A percentile compares a stretch with the other conserved stretches of the same genome.
Evolutionary conservation across 1,140 invertebrate genomes (phyloP).

Genomic region (Agraylea sexmaculata): DNA sequence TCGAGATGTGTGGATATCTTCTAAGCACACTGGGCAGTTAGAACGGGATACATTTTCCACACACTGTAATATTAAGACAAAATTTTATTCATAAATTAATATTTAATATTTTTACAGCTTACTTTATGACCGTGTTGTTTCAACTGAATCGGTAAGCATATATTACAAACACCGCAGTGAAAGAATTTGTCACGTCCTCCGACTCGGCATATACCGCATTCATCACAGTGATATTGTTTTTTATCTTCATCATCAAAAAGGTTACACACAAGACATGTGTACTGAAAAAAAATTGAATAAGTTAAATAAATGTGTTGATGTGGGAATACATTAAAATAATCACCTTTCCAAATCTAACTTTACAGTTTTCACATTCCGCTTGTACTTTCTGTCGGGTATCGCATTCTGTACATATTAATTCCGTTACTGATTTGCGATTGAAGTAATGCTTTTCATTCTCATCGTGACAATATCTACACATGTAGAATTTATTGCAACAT

Average conservation of each 20-base stretch:
- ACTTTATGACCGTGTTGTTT: conserved; percentile 68
- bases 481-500: conserved; percentile 78
- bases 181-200: conserved; percentile 77
- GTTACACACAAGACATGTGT: conserved; percentile 76
- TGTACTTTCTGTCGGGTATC: conserved; percentile 69
- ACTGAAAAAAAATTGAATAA: conserved; percentile 41
- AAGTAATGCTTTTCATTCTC: conserved; percentile 72
- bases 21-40: conserved; percentile 77
- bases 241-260: conserved; percentile 84
- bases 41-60: conserved; percentile 75
- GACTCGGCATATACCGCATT: conserved; percentile 78
- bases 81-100: neutral
- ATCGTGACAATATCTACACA: conserved; percentile 81
- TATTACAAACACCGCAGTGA: conserved; percentile 77
- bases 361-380: conserved; percentile 60
- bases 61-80: conserved; percentile 46
- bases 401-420: conserved; percentile 71
- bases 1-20: conserved; percentile 80
- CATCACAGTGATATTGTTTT: conserved; percentile 78
- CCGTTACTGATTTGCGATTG: conserved; percentile 66
- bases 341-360: conserved; percentile 66
- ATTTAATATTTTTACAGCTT: conserved; percentile 21
- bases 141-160: conserved; percentile 69
- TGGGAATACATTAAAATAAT: conserved; percentile 6
- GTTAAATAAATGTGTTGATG: neutral